Evolutionary conservation across 2,113 vertebrate genomes (phyloP).

Genomic region (Buteo buteo): DNA sequence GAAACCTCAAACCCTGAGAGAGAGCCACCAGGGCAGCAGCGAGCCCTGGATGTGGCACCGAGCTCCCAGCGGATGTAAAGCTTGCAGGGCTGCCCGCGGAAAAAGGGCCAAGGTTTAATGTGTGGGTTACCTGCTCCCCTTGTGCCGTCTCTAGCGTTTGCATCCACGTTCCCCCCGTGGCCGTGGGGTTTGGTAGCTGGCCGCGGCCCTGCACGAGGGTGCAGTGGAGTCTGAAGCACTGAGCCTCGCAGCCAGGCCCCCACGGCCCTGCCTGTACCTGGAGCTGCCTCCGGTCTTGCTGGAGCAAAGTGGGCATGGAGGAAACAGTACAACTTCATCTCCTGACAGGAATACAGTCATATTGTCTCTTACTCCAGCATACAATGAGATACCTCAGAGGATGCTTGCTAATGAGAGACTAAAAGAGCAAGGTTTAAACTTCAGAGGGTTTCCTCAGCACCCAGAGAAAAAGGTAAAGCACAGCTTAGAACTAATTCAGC

Average conservation of each 20-base stretch:
- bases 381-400: fast-evolving
- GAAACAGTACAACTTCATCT: background rate
- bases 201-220: fast-evolving
- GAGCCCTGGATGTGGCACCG: background rate
- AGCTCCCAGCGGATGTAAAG: background rate
- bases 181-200: fast-evolving
- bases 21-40: conserved; percentile 5
- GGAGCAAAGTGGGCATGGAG: background rate
- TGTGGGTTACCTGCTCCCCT: fast-evolving
- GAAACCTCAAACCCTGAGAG: conserved; percentile 23
- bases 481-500: background rate
- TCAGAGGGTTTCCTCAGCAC: background rate
- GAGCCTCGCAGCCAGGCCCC: fast-evolving
- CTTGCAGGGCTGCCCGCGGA: fast-evolving
- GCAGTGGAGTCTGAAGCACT: fast-evolving
- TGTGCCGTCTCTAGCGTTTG: fast-evolving
- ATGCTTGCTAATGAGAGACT: background rate
- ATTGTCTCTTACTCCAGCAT: background rate
- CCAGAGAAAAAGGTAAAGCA: background rate
- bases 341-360: fast-evolving
- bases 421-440: background rate
- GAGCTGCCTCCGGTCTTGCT: background rate
- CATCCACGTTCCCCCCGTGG: fast-evolving
- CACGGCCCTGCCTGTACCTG: fast-evolving
- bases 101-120: fast-evolving